phyloP scores from a whole-genome alignment of 1,140 invertebrate species.

The Zaprionus taronus region DNA sequence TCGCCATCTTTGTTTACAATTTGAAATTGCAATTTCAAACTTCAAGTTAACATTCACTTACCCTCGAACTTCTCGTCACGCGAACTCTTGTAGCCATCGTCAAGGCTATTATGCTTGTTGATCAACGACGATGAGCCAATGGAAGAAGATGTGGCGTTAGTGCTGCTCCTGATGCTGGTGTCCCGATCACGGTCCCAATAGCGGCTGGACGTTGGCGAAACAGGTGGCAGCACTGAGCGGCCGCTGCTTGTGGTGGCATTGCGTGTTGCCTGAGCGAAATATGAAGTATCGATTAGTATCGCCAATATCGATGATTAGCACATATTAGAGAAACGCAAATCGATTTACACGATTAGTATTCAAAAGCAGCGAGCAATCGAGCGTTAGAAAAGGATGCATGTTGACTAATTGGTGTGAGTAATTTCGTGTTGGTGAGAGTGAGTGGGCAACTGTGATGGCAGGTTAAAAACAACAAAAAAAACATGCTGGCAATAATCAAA shows the following conservation, averaged over 20 bases:
- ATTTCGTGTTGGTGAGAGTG: conserved; percentile 4
- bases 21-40: not conserved
- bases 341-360: conserved; percentile 33
- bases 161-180: conserved; percentile 45
- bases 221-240: conserved; percentile 69
- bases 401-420: conserved; percentile 18
- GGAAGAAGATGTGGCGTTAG: conserved; percentile 51
- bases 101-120: conserved; percentile 56
- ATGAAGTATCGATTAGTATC: conserved; percentile 15
- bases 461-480: conserved; percentile 15
- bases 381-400: conserved; percentile 50
- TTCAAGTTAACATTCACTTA: conserved; percentile 31
- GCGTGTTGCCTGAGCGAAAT: conserved; percentile 56
- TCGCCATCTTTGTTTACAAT: not conserved
- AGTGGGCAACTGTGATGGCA: conserved; percentile 13
- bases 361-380: conserved; percentile 63
- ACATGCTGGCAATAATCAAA: conserved; percentile 17
- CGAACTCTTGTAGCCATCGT: conserved; percentile 61
- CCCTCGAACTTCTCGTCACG: conserved; percentile 77
- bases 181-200: conserved; percentile 77
- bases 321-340: conserved; percentile 22
- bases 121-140: conserved; percentile 58
- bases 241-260: conserved; percentile 51
- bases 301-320: not conserved
- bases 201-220: conserved; percentile 77